Base-by-base conservation (phyloP, 1,140 invertebrate genomes). In the Schlechtendalia chinensis region DNA sequence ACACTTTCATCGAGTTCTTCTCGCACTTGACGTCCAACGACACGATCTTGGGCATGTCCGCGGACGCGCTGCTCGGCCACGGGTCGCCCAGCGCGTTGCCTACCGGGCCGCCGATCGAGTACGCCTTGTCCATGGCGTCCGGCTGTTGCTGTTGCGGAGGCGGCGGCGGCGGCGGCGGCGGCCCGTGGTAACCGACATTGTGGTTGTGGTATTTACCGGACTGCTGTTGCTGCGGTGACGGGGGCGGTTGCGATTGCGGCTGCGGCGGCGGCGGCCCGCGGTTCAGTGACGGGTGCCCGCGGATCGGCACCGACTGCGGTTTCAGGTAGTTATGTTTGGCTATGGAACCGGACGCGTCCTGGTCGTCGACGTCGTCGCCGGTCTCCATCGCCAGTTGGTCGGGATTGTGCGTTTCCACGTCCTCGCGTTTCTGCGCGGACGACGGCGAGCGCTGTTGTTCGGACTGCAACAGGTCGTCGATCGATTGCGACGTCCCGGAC, bases 11-110 rank as follows among this genome's bases (percentile, higher is more conserved):
- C 56, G 93, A 89, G 84, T 92, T 96, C 85, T 96, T 97, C 86
- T 97, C 95, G 86, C 96, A 97, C 85, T 96, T 96, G 0, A 97
- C 95, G 84, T 97, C 95, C 0, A 97, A 86, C 5, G 93, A 93
- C 5, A 94, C 90, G 72, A 96, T 96, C 86, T 96, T 95, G 0
- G 95, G 94, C 93, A 95, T 95, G 82, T 96, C 95, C 16, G 90
- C 91, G 5, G 90, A 90, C 0, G 91, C 90, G 0, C 90, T 89
- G 0, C 90, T 89, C 8, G 94, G 92, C 94, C 94, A 96, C 4
- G 92, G 90, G 77, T 95, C 94, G 11, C 86, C 88, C 8, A 79
- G 22, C 8, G 75, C 75, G 58, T 79, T 79, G 0, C 75, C 75
- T 0, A 79, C 58, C 0, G 85, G 83, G 39, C 85, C 83, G n/a